phyloP scores from a whole-genome alignment of 1,140 invertebrate species.

The Ooceraea biroi region DNA sequence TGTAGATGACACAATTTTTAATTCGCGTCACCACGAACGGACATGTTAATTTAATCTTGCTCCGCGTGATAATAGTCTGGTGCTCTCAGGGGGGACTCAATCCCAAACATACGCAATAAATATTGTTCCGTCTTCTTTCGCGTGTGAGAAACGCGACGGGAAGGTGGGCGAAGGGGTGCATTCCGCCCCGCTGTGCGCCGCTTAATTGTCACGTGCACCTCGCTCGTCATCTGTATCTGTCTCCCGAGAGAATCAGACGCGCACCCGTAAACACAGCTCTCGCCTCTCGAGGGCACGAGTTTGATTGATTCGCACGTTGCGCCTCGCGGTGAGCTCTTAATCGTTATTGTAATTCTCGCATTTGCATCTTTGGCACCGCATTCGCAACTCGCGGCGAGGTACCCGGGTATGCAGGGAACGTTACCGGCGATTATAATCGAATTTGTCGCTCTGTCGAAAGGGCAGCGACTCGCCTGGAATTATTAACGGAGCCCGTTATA shows the following conservation, averaged over 20 bases:
- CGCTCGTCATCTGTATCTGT: conserved; percentile 56
- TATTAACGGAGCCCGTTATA: neutral
- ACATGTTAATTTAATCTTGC: conserved; percentile 2
- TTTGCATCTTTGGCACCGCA: conserved; percentile 49
- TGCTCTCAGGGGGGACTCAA: conserved; percentile 1
- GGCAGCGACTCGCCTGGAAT: neutral
- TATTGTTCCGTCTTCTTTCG: conserved; percentile 10
- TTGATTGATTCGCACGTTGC: conserved; percentile 51
- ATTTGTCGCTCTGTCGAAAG: conserved; percentile 12
- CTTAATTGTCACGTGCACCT: conserved; percentile 57
- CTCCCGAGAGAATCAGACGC: conserved; percentile 51
- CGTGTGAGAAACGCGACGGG: neutral
- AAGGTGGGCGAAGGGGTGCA: conserved; percentile 33
- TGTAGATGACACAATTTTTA: neutral
- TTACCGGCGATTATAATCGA: conserved; percentile 31
- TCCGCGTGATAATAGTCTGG: conserved; percentile 14
- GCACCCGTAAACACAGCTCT: conserved; percentile 45
- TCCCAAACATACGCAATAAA: conserved; percentile 12
- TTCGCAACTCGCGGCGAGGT: neutral
- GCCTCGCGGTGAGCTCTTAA: conserved; percentile 49
- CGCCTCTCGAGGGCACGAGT: conserved; percentile 50
- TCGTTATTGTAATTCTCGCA: conserved; percentile 56
- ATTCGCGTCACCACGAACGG: conserved; percentile 2
- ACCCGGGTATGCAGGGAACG: conserved; percentile 30
- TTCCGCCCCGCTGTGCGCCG: conserved; percentile 34